phyloP scores from a whole-genome alignment of 2,113 vertebrate species.

The Seriola quinqueradiata region DNA sequence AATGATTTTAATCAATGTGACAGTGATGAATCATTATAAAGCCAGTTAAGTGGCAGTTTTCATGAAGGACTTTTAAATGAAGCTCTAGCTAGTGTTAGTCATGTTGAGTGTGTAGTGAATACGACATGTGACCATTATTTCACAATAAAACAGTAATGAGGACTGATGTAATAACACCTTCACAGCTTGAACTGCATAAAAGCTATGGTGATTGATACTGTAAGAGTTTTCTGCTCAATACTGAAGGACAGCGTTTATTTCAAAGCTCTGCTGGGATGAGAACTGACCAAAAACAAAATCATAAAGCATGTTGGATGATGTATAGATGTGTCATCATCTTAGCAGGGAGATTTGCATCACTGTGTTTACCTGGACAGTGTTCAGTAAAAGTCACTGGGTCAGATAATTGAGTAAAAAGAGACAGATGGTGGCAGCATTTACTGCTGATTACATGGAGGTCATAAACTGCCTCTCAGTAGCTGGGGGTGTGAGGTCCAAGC shows the following conservation, averaged over 20 bases:
- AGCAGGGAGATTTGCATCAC: slow-evolving; percentile 58
- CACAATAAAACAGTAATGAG: slow-evolving; percentile 15
- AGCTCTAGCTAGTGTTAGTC: slow-evolving; percentile 17
- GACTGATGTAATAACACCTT: slow-evolving; percentile 13
- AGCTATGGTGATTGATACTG: slow-evolving; percentile 13
- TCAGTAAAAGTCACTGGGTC: slow-evolving; percentile 84
- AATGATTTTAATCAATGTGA: slow-evolving; percentile 50
- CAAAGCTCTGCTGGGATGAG: background rate
- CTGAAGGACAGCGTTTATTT: slow-evolving; percentile 20
- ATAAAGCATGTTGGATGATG: slow-evolving; percentile 45
- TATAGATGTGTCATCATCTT: slow-evolving; percentile 55
- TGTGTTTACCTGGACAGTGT: slow-evolving; percentile 77
- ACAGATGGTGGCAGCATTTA: slow-evolving; percentile 85
- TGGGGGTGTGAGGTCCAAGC: slow-evolving; percentile 66
- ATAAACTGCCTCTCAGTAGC: slow-evolving; percentile 80
- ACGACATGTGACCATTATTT: slow-evolving; percentile 9
- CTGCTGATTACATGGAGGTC: slow-evolving; percentile 85
- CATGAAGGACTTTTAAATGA: slow-evolving; percentile 27
- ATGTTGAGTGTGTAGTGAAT: slow-evolving; percentile 13
- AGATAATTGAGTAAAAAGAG: slow-evolving; percentile 85
- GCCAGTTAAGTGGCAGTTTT: slow-evolving; percentile 40
- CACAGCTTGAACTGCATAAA: slow-evolving; percentile 1
- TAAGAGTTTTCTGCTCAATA: slow-evolving; percentile 13
- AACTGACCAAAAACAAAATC: slow-evolving; percentile 38
- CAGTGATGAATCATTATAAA: slow-evolving; percentile 46